Conservation (phyloP, 1,140 invertebrate genomes). For the Brachionus manjavacas region DNA sequence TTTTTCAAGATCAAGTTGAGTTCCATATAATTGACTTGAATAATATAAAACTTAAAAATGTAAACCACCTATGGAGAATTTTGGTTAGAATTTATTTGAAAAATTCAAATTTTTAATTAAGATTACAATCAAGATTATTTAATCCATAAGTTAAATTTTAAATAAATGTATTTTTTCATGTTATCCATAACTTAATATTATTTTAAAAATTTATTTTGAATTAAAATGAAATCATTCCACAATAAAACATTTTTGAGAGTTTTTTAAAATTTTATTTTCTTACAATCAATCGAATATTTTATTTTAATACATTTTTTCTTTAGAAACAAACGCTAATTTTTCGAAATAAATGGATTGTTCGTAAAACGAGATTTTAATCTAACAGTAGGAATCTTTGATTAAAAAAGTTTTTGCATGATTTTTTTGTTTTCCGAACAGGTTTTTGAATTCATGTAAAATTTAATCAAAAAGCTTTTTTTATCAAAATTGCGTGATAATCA, state of each 20-base stretch:
- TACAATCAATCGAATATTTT: too few species aligned
- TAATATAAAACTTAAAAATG: conserved; percentile 6
- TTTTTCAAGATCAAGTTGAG: neutral
- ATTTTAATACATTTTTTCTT: too few species aligned
- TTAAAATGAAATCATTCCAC: too few species aligned
- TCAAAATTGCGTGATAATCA: neutral
- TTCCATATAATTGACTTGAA: neutral
- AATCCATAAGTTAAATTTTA: too few species aligned
- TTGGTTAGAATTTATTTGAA: neutral
- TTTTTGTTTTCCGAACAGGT: neutral
- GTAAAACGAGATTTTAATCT: neutral
- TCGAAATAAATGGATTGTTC: too few species aligned
- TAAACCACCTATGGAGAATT: conserved; percentile 1
- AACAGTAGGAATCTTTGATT: neutral
- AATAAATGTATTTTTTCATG: too few species aligned
- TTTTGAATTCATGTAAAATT: neutral
- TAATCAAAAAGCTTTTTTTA: neutral
- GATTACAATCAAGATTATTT: too few species aligned
- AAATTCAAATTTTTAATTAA: neutral
- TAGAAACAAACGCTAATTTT: too few species aligned
- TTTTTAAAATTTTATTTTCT: too few species aligned
- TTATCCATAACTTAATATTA: too few species aligned
- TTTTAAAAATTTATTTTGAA: too few species aligned
- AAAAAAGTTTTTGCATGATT: neutral
- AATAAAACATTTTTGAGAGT: too few species aligned